Evolutionary conservation across 2,888 invertebrate genomes (phyloP), one percentile per base, ranked within the genome.

Genomic region (Scaptodrosophila latifasciaeformis): DNA sequence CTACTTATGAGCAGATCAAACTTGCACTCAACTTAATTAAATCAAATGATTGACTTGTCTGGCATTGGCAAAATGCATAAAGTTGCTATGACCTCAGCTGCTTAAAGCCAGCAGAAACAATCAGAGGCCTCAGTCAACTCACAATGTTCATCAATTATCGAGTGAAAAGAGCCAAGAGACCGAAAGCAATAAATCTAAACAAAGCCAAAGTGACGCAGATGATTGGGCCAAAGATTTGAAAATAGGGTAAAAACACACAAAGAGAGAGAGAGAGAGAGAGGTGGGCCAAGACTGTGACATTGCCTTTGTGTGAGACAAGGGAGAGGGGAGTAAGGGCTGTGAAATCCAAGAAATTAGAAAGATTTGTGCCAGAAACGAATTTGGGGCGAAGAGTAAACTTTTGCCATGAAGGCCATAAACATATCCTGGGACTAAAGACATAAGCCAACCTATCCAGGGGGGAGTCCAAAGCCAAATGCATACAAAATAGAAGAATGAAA

Each of bases 121-220:
- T 10, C 34, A 34, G 10, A 10, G 24, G 15, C 30, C n/a, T 40
- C 29, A 24, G 40, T 62, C 54, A 45, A 62, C 49, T 65, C 76
- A 59, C 54, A 70, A 59, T 63, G 67, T 71, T 67, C 72, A 72
- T 79, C 79, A 72, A 72, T 72, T 79, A 74, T 79, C 66, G 72
- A 76, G 63, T 68, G 59, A 63, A 65, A 59, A 67, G 62, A 54
- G 59, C 62, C 45, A 45, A 30, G 50, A 53, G 54, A 51, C 39
- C 40, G 57, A 62, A 47, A 53, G 57, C 62, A 79, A 74, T 74
- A 79, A 74, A 74, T 74, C 77, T 66, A 68, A 68, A 64, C 69
- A 72, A 61, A 55, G 62, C 65, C 47, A 61, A 75, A 37, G 37
- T 24, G 24, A 9, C 17, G 35, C 9, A 35, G 39, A 49, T 15